These are phyloP conservation scores for Atherinosoma microstoma DNA, from an alignment of 2,797 vertebrate genomes.

Conservation along the genomic window DNA sequence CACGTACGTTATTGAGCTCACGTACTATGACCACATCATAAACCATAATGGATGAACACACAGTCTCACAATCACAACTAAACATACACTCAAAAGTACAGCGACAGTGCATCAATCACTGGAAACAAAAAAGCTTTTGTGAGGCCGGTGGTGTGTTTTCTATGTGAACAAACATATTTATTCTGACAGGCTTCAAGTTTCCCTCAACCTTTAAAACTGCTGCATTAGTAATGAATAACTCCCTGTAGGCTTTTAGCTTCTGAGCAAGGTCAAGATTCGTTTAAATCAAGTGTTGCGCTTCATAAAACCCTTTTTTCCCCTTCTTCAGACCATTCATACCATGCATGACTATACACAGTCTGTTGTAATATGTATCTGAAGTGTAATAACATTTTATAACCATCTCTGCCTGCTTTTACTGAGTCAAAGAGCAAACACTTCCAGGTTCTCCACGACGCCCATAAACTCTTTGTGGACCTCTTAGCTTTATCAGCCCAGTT, in stretches of 20 bases:
- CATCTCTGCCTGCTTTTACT: slow-evolving; percentile 33
- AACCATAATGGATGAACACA: slow-evolving; percentile 44
- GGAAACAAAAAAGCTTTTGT: slow-evolving; percentile 37
- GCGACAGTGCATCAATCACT: slow-evolving; percentile 51
- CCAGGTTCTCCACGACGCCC: slow-evolving; percentile 55
- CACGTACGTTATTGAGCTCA: slow-evolving; percentile 13
- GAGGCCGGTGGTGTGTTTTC: not conserved
- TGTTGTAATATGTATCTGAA: not conserved
- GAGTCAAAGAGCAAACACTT: slow-evolving; percentile 70
- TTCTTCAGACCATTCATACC: not conserved
- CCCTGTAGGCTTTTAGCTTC: not conserved
- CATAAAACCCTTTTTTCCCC: not conserved
- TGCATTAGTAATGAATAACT: not conserved
- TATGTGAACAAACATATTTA: slow-evolving; percentile 9
- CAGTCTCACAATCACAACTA: slow-evolving; percentile 37
- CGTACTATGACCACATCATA: slow-evolving; percentile 28
- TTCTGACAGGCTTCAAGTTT: slow-evolving; percentile 22
- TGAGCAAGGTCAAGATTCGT: not conserved
- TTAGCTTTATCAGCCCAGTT: slow-evolving; percentile 68
- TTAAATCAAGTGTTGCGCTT: not conserved
- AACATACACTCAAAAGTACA: slow-evolving; percentile 17
- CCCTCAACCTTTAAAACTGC: not conserved
- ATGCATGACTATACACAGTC: not conserved
- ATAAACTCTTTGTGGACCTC: slow-evolving; percentile 72
- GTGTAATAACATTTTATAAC: slow-evolving; percentile 28